Evolutionary conservation across 2,113 vertebrate species (phyloP), one percentile per base, ranked within the genome.

Genomic region (Suncus etruscus): DNA sequence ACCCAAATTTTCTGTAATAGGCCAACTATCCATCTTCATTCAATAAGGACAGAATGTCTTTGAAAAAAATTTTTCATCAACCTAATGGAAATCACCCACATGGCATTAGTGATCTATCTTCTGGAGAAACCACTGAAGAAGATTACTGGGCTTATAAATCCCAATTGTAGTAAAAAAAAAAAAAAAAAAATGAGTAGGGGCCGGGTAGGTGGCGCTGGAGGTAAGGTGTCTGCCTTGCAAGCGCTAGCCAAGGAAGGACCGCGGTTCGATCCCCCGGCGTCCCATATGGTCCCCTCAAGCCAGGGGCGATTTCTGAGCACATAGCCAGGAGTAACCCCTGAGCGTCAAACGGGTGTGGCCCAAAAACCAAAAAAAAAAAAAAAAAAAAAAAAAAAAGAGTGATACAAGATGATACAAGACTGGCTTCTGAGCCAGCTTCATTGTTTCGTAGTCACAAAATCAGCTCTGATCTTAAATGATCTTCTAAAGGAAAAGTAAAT

Each of bases 1-100:
- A 50, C 31, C 73, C 73, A 63, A 20, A 68, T 11, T 80, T 78
- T 18, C 73, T 11, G 1, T 22, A 27, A 61, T 68, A 65, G 80
- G 3, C 77, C 79, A 90, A 88, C 54, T 48, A 93, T 95, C 88
- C 77, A 94, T 95, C 80, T 86, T 96, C 69, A 90, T 94, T 94
- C 86, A 69, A 65, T 27, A 91, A 68, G 24, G 61, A 80, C 86
- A 91, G 72, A 73, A 83, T 90, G 88, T 94, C 91, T 94, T 88
- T 86, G 76, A 66, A 18, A 86, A 70, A 86, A 76, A 79, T 85
- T 83, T 39, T 83, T 93, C 86, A 95, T 93, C 88, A 90, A 72
- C 77, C 78, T 94, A 90, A 94, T 91, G 92, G 88, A 88, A 96
- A 88, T 77, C 54, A 88, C 83, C 54, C n/a, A 91, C 51, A 47